Evolutionary conservation across 2,113 vertebrate genomes (phyloP), one percentile per base, ranked within the genome.

Genomic region (Loxodonta africana): DNA sequence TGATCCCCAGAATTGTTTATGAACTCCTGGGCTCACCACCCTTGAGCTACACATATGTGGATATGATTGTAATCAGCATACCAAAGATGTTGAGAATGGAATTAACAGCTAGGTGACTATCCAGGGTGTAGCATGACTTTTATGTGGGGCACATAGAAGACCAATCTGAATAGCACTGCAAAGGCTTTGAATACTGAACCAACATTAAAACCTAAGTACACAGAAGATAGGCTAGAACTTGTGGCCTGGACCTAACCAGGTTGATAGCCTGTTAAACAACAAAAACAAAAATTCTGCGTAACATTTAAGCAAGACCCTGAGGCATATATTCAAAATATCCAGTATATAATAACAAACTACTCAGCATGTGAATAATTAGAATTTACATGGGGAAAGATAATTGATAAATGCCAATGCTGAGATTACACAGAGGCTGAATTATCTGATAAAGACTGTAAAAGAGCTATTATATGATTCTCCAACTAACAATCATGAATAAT

Each of bases 381-480:
- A 86, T 41, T 95, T 97, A 73, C 15, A 62, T 60, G 85, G 92
- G 77, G 91, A 97, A 84, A 95, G 90, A 73, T 74, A 89, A 21
- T 90, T 41, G 93, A 44, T 77, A 81, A 96, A 87, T 95, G 81
- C 15, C 44, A 90, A 37, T 65, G 71, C 41, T 20, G 94, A 65
- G 46, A 88, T 46, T 30, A 30, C n/a, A 87, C 63, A 93, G 69
- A 95, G 85, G 77, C 90, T 81, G 51, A 95, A 95, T 95, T 87
- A 95, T 95, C 21, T 98, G 37, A 57, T 44, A 86, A 94, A 93
- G 46, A 33, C n/a, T 91, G 73, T 83, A 76, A 93, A 88, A 41
- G 8, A 85, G 20, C 33, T 74, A 69, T 83, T 91, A 80, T 74
- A 51, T 89, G 86, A 83, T 93, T 73, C 30, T 95, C 30, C 57